These are phyloP conservation scores for Grammomys surdaster DNA, from an alignment of 2,113 vertebrate species.

Conservation along the genomic window DNA sequence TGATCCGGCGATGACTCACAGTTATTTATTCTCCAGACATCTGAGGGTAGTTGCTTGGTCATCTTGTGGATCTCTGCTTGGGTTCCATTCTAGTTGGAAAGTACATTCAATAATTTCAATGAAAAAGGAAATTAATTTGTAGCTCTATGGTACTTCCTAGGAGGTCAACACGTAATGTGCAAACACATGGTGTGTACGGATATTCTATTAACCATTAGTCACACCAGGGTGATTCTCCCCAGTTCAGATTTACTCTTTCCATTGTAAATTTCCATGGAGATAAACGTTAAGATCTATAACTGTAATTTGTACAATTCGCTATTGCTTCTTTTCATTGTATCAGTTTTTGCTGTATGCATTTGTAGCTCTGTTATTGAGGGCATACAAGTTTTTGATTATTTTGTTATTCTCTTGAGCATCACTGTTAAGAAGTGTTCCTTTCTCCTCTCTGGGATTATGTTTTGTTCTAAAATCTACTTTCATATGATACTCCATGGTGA, in stretches of 20 bases:
- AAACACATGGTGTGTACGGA: too few species aligned
- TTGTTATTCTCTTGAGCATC: background rate
- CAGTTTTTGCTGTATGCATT: background rate
- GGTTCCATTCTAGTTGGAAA: background rate
- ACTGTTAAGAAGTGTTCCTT: background rate
- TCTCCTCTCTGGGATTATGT: background rate
- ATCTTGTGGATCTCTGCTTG: background rate
- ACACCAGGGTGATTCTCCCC: background rate
- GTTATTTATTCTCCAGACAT: background rate
- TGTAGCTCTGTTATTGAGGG: background rate
- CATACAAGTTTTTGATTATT: background rate
- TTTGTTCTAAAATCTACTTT: constrained; percentile 8
- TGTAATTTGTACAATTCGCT: background rate
- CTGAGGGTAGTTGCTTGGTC: background rate
- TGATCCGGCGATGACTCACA: background rate
- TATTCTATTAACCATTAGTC: background rate
- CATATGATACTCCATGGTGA: background rate
- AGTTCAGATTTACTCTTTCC: background rate
- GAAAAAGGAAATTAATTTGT: background rate
- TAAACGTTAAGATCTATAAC: background rate
- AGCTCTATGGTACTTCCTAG: background rate
- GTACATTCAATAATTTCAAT: background rate
- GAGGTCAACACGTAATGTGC: background rate
- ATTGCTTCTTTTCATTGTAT: background rate
- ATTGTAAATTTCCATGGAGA: background rate